These are phyloP conservation scores for Ancistrus triradiatus DNA, from an alignment of 2,113 vertebrate species.

Conservation along the genomic window DNA sequence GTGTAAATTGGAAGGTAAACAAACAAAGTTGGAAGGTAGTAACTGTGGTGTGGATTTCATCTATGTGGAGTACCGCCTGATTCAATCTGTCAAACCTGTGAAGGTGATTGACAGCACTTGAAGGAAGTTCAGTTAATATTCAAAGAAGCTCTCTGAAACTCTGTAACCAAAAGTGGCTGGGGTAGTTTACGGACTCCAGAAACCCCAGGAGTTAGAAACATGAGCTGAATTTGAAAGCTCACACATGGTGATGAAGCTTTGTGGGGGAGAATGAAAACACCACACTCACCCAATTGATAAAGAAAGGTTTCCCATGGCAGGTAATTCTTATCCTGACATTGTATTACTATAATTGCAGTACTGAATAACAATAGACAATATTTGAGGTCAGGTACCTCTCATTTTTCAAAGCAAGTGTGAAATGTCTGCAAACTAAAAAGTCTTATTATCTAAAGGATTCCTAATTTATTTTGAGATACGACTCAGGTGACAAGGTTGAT, in stretches of 20 bases:
- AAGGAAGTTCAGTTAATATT: no score
- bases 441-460: no score
- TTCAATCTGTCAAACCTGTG: not conserved
- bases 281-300: not conserved
- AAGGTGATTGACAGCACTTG: not conserved
- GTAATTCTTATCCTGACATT: constrained; percentile 11
- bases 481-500: no score
- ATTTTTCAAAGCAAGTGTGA: no score
- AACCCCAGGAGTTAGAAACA: constrained; percentile 26
- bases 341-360: constrained; percentile 23
- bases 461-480: no score
- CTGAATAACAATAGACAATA: constrained; percentile 20
- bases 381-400: no score
- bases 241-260: constrained; percentile 12
- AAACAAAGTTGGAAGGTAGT: not conserved
- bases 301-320: constrained; percentile 29
- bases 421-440: no score
- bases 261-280: constrained; percentile 5
- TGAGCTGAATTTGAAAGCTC: constrained; percentile 12
- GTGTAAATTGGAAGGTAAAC: not conserved
- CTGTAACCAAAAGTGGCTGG: no score
- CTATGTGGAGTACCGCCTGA: not conserved
- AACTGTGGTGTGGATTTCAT: constrained; percentile 13
- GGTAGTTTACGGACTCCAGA: constrained; percentile 13
- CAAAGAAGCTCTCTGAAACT: no score